phyloP scores from a whole-genome alignment of 1,140 invertebrate genomes.

The Nasonia vitripennis region DNA sequence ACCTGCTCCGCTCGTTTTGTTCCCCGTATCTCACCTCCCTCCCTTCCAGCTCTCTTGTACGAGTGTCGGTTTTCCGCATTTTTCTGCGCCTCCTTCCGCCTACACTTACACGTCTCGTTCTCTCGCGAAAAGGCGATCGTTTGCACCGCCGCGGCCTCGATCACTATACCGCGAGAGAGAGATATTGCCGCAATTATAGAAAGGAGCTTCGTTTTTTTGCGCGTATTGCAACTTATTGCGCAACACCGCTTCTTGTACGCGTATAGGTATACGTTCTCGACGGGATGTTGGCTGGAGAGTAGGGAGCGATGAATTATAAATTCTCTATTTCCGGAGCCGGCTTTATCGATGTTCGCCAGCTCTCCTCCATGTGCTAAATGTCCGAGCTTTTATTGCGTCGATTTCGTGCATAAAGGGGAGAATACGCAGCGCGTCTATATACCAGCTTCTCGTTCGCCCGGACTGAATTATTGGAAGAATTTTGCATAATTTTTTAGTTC shows the following conservation, averaged over 20 bases:
- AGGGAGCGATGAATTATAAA: neutral
- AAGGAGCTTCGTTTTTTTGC: neutral
- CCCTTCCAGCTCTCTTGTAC: neutral
- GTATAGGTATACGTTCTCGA: no score
- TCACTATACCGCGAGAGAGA: neutral
- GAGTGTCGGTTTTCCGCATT: constrained; percentile 10
- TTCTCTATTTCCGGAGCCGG: neutral
- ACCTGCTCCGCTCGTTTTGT: neutral
- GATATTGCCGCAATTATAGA: neutral
- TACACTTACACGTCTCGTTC: neutral
- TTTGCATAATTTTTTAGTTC: neutral
- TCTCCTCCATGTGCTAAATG: neutral
- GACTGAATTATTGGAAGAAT: neutral
- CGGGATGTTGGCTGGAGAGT: no score
- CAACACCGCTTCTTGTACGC: neutral
- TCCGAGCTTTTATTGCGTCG: neutral
- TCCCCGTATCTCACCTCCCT: neutral
- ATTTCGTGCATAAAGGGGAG: neutral
- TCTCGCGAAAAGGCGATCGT: neutral
- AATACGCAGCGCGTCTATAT: no score
- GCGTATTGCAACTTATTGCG: neutral
- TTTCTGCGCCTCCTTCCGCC: neutral
- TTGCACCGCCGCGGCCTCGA: neutral
- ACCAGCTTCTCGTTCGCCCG: neutral
- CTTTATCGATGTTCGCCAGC: neutral